Conservation (phyloP, 1,140 invertebrate genomes). For the Heliconius eleuchia region DNA sequence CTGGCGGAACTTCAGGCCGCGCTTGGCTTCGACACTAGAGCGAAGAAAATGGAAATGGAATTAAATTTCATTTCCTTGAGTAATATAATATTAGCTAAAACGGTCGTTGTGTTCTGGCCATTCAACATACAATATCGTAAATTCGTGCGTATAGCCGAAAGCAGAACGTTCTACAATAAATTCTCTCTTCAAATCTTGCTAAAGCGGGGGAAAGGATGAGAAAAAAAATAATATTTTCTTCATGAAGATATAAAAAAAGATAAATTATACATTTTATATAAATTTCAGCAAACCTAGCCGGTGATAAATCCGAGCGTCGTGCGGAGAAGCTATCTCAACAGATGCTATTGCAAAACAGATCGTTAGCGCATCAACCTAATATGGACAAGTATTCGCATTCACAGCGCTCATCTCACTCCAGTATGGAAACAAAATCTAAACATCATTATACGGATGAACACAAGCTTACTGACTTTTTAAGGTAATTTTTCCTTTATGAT, state of each 20-base stretch:
- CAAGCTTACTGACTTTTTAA: conserved; percentile 79
- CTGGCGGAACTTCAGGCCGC: too few relatives aligned
- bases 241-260: too few relatives aligned
- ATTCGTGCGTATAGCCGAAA: too few relatives aligned
- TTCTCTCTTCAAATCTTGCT: too few relatives aligned
- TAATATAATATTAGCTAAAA: too few relatives aligned
- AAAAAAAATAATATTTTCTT: not conserved
- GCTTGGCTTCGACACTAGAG: too few relatives aligned
- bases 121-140: too few relatives aligned
- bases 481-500: conserved; percentile 46
- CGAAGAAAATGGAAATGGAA: too few relatives aligned
- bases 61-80: too few relatives aligned
- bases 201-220: not conserved
- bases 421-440: conserved; percentile 62
- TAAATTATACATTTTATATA: not conserved
- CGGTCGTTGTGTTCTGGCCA: too few relatives aligned
- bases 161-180: too few relatives aligned
- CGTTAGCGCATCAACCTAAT: conserved; percentile 55
- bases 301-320: conserved; percentile 67
- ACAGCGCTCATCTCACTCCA: conserved; percentile 54
- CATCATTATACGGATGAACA: conserved; percentile 78
- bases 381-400: conserved; percentile 68
- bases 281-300: conserved; percentile 60
- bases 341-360: conserved; percentile 63
- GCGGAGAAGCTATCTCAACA: conserved; percentile 71